phyloP scores from a whole-genome alignment of 1,140 invertebrate species.

The Octopus sinensis region DNA sequence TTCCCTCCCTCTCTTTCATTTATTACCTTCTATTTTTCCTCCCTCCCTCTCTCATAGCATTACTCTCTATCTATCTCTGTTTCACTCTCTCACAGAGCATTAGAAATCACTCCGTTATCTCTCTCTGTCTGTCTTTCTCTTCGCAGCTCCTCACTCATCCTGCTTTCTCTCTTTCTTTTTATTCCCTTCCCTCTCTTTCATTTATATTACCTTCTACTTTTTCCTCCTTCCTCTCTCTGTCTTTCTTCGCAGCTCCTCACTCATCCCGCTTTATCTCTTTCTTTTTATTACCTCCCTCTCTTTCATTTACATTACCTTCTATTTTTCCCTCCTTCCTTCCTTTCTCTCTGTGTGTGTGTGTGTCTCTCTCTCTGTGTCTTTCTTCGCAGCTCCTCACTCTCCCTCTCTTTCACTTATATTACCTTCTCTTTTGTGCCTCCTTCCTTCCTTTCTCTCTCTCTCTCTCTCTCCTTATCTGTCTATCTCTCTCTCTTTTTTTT shows the following conservation, averaged over 20 bases:
- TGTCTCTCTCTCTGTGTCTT: slow-evolving; percentile 16
- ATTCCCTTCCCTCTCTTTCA: background rate
- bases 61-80: too few relatives aligned
- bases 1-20: too few relatives aligned
- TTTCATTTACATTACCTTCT: background rate
- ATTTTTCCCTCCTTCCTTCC: slow-evolving; percentile 6
- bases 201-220: background rate
- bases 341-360: slow-evolving; percentile 8
- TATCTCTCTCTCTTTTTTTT: slow-evolving; percentile 23
- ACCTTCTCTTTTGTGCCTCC: too few relatives aligned
- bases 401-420: too few relatives aligned
- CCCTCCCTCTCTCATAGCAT: too few relatives aligned
- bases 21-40: too few relatives aligned
- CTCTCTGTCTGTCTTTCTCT: too few relatives aligned
- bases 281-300: background rate
- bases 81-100: too few relatives aligned
- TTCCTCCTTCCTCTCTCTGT: slow-evolving; percentile 9
- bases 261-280: background rate
- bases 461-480: slow-evolving; percentile 25
- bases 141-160: background rate
- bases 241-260: background rate
- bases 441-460: slow-evolving; percentile 11
- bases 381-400: too few relatives aligned
- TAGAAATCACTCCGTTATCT: too few relatives aligned
- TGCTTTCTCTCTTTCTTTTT: background rate